Conservation (phyloP, 2,888 invertebrate genomes). For the Gortyna flavago region DNA sequence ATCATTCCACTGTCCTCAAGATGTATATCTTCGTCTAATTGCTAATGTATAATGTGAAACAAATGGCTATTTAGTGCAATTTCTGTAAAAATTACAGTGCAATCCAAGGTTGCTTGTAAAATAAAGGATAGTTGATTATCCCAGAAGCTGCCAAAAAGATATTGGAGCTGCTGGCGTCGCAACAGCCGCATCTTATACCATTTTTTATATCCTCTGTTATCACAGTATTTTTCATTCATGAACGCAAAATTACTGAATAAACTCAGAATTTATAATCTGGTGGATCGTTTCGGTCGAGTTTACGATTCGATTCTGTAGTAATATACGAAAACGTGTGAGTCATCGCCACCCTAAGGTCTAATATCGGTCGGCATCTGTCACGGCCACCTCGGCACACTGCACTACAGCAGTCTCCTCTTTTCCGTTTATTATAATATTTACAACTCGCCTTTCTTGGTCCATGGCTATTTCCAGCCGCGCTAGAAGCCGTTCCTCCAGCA, state of each 20-base stretch:
- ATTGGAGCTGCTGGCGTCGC: conserved; percentile 73
- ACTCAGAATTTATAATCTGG: conserved; percentile 67
- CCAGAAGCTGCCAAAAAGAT: conserved; percentile 78
- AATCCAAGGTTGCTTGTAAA: conserved; percentile 64
- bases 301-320: conserved; percentile 61
- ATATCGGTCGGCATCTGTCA: conserved; percentile 78
- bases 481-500: conserved; percentile 83
- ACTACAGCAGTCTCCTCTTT: conserved; percentile 86
- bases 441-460: conserved; percentile 91
- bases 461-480: conserved; percentile 90
- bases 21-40: conserved; percentile 36
- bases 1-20: conserved; percentile 15
- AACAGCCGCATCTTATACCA: conserved; percentile 62
- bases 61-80: conserved; percentile 42
- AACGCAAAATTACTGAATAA: conserved; percentile 67
- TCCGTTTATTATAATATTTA: conserved; percentile 90
- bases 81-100: conserved; percentile 32
- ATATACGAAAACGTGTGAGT: conserved; percentile 64
- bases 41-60: conserved; percentile 41
- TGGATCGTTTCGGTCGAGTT: conserved; percentile 57
- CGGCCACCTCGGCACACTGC: conserved; percentile 89
- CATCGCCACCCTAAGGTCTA: conserved; percentile 74
- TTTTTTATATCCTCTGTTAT: conserved; percentile 73
- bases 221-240: conserved; percentile 77
- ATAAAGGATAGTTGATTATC: conserved; percentile 65